phyloP scores from a whole-genome alignment of 2,797 vertebrate species.

The Silurus lanzhouensis region DNA sequence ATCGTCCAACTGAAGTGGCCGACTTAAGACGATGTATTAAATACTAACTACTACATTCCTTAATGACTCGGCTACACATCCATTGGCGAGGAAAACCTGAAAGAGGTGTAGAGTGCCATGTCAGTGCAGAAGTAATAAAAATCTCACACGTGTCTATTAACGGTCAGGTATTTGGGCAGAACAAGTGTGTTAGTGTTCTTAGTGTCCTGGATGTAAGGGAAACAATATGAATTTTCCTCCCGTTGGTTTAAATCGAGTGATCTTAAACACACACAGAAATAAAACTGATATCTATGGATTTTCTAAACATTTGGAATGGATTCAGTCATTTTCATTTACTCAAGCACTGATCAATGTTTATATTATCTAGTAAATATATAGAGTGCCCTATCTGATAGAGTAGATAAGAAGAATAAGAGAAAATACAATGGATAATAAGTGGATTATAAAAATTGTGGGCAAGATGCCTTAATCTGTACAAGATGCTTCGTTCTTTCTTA shows the following conservation, averaged over 20 bases:
- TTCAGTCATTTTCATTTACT: neutral
- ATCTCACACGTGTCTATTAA: neutral
- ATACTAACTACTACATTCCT: neutral
- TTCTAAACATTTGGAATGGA: neutral
- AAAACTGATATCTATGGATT: neutral
- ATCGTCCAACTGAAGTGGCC: too few species aligned
- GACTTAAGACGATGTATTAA: neutral
- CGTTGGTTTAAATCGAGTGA: neutral
- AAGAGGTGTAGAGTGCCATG: neutral
- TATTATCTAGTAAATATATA: neutral
- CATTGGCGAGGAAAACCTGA: too few species aligned
- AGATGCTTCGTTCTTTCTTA: neutral
- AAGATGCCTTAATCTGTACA: neutral
- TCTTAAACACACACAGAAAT: neutral
- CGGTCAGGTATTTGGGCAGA: neutral
- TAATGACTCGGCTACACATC: neutral
- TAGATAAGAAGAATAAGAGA: too few species aligned
- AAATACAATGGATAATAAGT: too few species aligned
- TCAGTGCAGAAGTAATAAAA: neutral
- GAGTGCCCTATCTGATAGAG: neutral
- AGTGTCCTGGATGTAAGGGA: neutral
- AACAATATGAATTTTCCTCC: neutral
- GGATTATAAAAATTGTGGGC: neutral
- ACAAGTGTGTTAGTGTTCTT: neutral
- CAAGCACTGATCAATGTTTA: neutral